Evolutionary conservation across 2,113 vertebrate species (phyloP).

Genomic region (Pelecanus crispus): DNA sequence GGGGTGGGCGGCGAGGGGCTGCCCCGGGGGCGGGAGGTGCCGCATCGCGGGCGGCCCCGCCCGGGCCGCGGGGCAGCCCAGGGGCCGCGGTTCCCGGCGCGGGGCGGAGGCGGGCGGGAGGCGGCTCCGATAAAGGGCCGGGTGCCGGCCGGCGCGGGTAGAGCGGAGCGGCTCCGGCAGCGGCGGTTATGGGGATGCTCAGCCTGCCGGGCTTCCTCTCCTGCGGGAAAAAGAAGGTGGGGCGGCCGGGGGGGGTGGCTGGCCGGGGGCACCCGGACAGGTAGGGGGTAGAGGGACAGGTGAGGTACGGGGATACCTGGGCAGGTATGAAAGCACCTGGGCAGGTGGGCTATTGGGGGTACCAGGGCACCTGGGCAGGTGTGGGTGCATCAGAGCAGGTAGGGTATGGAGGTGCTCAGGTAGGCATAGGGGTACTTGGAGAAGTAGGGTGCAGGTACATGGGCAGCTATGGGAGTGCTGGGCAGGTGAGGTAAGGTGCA

Average conservation of each 20-base stretch:
- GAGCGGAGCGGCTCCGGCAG: neutral
- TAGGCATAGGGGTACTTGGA: neutral
- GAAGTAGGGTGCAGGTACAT: neutral
- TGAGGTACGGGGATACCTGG: neutral
- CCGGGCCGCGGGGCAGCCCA: neutral
- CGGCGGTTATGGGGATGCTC: conserved; percentile 23
- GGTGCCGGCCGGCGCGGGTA: neutral
- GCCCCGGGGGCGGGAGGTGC: neutral
- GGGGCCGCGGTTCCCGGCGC: neutral
- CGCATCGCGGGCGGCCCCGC: neutral
- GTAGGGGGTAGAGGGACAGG: neutral
- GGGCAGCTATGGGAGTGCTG: neutral
- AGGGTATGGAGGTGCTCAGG: neutral
- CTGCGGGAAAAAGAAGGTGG: conserved; percentile 53
- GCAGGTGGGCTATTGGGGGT: neutral
- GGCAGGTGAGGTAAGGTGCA: neutral
- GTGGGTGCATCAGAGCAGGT: too few species aligned
- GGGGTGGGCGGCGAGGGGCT: neutral
- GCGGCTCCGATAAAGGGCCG: neutral
- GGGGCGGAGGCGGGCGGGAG: neutral
- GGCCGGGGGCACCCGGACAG: neutral
- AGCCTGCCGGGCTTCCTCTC: neutral
- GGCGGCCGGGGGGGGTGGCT: neutral
- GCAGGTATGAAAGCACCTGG: neutral
- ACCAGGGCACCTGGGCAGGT: neutral